Base-by-base conservation (phyloP, 1,140 invertebrate species). In the Gonioctena quinquepunctata region DNA sequence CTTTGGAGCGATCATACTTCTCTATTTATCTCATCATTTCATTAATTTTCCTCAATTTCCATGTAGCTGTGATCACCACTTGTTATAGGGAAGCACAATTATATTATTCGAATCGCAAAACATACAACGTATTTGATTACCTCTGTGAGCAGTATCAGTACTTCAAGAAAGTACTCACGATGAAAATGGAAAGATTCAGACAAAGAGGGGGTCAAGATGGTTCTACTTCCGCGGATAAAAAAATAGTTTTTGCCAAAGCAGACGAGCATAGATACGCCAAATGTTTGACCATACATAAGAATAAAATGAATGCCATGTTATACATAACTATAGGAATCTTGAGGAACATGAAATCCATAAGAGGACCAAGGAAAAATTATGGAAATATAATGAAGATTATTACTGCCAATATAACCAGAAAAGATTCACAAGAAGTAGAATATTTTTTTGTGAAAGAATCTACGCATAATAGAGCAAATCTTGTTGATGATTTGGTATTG, bases 51-150 rank as follows among this genome's bases (percentile, higher is more conserved):
- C 22, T 61, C 8, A 72, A 27, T 2, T 11, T 74, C 18, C 76
- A 76, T 61, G 64, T 77, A 18, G 61, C 68, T 18, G 70, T 74
- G 13, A 69, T 77, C 48, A 76, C 65, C 6, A 48, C 73, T 1
- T 68, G 66, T 56, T 77, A 76, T 42, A 49, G 57, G 0, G 52
- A 76, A 50, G 64, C 74, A 1, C 68, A 70, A 25, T 26, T 62
- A 8, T 68, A 26, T 66, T 74, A 68, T 63, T 69, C 64, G 1
- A 62, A 73, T n/a, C 50, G 68, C 1, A 6, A 68, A n/a, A 52
- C 49, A 2, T 66, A 66, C 49, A 21, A 23, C 2, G 60, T 75
- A 2, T 4, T 66, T 5, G 42, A 67, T 18, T 75, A 67, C 27
- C 11, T 75, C 6, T 21, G 42, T n/a, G 56, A 72, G 5, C 71